phyloP scores from a whole-genome alignment of 2,888 invertebrate genomes.

The Danaus chrysippus region DNA sequence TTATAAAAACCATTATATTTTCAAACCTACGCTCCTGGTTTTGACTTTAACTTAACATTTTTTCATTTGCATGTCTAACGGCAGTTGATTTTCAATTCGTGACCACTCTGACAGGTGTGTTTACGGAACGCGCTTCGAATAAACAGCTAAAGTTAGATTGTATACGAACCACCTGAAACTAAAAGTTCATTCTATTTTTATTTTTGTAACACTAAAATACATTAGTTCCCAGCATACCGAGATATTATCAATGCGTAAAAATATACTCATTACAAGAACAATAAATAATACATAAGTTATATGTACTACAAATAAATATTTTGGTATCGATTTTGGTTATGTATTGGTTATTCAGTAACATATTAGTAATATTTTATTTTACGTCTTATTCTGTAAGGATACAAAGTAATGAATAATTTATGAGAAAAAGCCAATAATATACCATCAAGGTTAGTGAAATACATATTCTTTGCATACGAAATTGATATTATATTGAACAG shows the following conservation, averaged over 20 bases:
- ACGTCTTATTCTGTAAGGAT: too few species aligned
- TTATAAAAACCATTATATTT: background rate
- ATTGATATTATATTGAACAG: constrained; percentile 46
- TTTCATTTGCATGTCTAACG: constrained; percentile 51
- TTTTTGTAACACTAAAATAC: constrained; percentile 9
- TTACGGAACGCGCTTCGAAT: constrained; percentile 52
- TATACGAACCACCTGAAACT: constrained; percentile 24
- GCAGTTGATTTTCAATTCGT: constrained; percentile 67
- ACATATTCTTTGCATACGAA: constrained; percentile 41
- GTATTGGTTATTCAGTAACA: too few species aligned
- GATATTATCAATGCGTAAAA: too few species aligned
- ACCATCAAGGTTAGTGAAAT: constrained; percentile 25
- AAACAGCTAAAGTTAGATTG: constrained; percentile 61
- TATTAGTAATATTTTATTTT: too few species aligned
- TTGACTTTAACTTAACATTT: constrained; percentile 24
- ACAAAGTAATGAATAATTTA: background rate
- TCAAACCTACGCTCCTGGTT: background rate
- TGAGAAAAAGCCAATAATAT: background rate
- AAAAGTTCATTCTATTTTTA: constrained; percentile 15
- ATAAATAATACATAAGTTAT: too few species aligned
- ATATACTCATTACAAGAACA: too few species aligned
- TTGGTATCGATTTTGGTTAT: too few species aligned
- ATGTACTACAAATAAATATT: too few species aligned
- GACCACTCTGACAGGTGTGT: constrained; percentile 62
- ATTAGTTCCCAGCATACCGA: background rate